phyloP scores from a whole-genome alignment of 2,888 invertebrate species.

The Andrena bicolor region DNA sequence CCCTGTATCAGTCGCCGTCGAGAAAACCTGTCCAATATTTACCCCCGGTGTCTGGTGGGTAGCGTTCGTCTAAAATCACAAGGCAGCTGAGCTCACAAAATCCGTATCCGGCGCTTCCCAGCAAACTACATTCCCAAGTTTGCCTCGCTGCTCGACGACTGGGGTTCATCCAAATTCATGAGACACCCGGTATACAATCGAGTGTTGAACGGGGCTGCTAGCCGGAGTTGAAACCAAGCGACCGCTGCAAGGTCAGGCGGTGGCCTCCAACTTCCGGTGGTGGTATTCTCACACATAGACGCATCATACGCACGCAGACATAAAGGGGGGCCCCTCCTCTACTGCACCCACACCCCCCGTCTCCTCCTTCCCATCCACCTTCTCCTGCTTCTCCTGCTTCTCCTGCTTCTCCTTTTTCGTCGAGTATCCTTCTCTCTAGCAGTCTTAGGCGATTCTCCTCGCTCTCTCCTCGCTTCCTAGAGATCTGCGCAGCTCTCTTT shows the following conservation, averaged over 20 bases:
- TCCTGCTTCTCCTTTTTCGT: no score
- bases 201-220: slow-evolving; percentile 73
- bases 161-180: slow-evolving; percentile 20
- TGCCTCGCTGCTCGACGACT: neutral
- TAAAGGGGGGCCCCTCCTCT: slow-evolving; percentile 61
- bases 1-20: neutral
- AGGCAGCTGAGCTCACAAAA: neutral
- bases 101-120: neutral
- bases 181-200: slow-evolving; percentile 71
- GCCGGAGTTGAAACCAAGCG: slow-evolving; percentile 71
- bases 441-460: neutral
- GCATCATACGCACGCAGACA: slow-evolving; percentile 65
- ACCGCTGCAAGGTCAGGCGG: slow-evolving; percentile 83
- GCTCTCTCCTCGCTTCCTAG: slow-evolving; percentile 14
- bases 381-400: slow-evolving; percentile 20
- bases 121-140: neutral
- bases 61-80: neutral
- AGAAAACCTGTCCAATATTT: no score
- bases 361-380: slow-evolving; percentile 14
- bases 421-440: neutral
- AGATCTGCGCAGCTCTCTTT: slow-evolving; percentile 10
- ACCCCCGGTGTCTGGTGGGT: neutral
- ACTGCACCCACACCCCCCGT: slow-evolving; percentile 23
- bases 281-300: slow-evolving; percentile 75
- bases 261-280: slow-evolving; percentile 85